Base-by-base conservation (phyloP, 2,888 invertebrate genomes). In the Rhagophthalmus giganteus region DNA sequence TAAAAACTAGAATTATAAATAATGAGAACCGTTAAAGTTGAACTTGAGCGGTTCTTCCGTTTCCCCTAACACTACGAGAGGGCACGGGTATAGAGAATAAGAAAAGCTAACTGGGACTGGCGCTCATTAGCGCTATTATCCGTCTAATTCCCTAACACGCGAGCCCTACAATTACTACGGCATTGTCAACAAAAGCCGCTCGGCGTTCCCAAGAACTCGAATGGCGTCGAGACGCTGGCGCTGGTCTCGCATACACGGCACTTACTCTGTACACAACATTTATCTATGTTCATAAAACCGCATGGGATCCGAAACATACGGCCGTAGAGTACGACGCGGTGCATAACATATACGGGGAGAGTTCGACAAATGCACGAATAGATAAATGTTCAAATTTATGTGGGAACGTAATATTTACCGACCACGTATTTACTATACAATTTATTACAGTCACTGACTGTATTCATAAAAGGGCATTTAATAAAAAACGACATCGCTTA, bases 301-400 rank as follows among this genome's bases (percentile, higher is more conserved):
- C 53, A 48, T 53, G 53, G 48, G 53, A 53, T 30, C 31, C 2
- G 44, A 38, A 27, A 33, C 52, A 39, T 24, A 38, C 46, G 41
- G 30, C 31, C 38, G 39, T 34, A 32, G 24, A 14, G 34, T 46
- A 41, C 20, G n/a, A n/a, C n/a, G n/a, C n/a, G n/a, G n/a, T n/a
- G 35, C 32, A 25, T 9, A 32, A 13, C 20, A 34, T 34, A 37
- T 37, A 41, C 16, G 40, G 26, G 15, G 24, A 33, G 34, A 44
- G 32, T 45, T 39, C 31, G 35, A 37, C 41, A 14, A 32, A 16
- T 15, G 12, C 25, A 32, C 39, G 31, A 46, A 39, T 31, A 33
- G 44, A 49, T 48, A 54, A 58, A 59, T 53, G n/a, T 61, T 53
- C 55, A 57, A 57, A 65, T 64, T 66, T 65, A 64, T 64, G 61